These are phyloP conservation scores for Albula glossodonta DNA, from an alignment of 2,113 vertebrate species.

Conservation along the genomic window DNA sequence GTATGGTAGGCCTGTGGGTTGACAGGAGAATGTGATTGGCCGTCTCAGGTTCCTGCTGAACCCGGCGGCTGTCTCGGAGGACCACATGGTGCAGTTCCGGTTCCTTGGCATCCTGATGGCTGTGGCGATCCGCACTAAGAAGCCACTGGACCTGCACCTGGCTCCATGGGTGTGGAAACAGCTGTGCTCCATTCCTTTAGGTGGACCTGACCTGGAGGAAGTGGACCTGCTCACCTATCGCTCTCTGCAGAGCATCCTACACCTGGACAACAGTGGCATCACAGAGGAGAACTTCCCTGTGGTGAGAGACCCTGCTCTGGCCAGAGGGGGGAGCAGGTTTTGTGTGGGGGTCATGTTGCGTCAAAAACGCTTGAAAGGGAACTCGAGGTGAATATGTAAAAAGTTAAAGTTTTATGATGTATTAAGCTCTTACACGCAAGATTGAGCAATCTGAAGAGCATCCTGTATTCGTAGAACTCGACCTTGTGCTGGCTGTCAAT, in stretches of 20 bases:
- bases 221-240: constrained; percentile 78
- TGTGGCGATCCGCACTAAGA: constrained; percentile 76
- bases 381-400: not conserved
- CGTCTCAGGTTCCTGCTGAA: constrained; percentile 71
- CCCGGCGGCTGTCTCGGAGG: constrained; percentile 65
- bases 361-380: not conserved
- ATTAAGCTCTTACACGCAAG: not conserved
- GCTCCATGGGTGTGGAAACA: constrained; percentile 80
- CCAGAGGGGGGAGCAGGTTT: not conserved
- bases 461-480: too few species aligned
- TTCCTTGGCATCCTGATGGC: constrained; percentile 80
- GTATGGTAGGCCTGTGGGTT: not conserved
- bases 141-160: constrained; percentile 76
- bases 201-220: constrained; percentile 70
- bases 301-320: constrained; percentile 52
- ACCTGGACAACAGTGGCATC: constrained; percentile 75
- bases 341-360: not conserved
- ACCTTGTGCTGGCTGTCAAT: too few species aligned
- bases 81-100: constrained; percentile 74
- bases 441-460: too few species aligned
- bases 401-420: not conserved
- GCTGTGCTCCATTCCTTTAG: constrained; percentile 73
- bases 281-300: constrained; percentile 78
- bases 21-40: not conserved
- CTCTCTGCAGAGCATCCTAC: constrained; percentile 73